A percentile compares a stretch with the other conserved stretches of the same genome.
Evolutionary conservation across 1,140 invertebrate genomes (phyloP).

Genomic region (Drosophila baimaii): DNA sequence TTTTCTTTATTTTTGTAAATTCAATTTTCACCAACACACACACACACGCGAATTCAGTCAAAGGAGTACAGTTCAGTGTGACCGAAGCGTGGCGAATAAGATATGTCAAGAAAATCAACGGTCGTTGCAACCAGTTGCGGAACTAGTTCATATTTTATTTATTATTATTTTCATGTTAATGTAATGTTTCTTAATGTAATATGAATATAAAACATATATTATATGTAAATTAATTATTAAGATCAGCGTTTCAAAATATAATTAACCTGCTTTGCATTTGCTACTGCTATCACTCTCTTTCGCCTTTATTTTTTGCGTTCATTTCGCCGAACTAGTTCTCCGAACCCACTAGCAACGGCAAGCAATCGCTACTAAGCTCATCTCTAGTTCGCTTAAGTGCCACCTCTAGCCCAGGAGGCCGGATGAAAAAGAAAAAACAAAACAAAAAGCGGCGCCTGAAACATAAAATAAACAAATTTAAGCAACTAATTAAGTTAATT

Average conservation of each 20-base stretch:
- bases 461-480: not conserved
- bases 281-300: too few relatives aligned
- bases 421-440: slow-evolving; percentile 8
- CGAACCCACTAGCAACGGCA: too few relatives aligned
- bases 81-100: not conserved
- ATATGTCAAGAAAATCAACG: not conserved
- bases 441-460: not conserved
- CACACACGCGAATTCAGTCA: not conserved
- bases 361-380: not conserved
- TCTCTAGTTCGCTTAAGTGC: not conserved
- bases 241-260: too few relatives aligned
- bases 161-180: accelerated
- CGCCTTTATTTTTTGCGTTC: accelerated
- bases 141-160: not conserved
- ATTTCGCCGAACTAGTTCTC: not conserved
- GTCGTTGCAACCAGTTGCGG: not conserved
- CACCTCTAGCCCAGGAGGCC: not conserved
- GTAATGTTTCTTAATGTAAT: too few relatives aligned
- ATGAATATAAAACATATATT: too few relatives aligned
- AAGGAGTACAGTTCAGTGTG: slow-evolving; percentile 12
- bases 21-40: slow-evolving; percentile 11
- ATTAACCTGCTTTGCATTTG: too few relatives aligned
- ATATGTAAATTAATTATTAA: too few relatives aligned
- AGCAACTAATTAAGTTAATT: not conserved
- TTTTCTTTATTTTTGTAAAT: slow-evolving; percentile 1